Evolutionary conservation across 2,797 vertebrate species (phyloP), one percentile per base, ranked within the genome.

Genomic region (Pantherophis alleghaniensis): DNA sequence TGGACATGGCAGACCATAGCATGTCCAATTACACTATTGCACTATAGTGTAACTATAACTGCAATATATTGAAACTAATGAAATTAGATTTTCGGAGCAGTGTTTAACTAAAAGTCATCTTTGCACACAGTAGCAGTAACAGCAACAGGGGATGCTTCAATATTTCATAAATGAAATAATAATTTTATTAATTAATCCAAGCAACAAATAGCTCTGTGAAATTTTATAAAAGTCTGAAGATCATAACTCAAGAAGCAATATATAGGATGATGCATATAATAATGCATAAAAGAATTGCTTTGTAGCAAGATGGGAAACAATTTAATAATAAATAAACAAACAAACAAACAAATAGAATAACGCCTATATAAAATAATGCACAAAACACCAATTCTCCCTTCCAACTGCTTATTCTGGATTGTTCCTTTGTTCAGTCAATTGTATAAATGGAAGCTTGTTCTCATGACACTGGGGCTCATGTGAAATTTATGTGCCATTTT

Each of bases 231-330:
- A 37, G 32, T 74, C 69, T 74, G 69, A 74, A 32, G 32, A n/a
- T 86, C 26, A 87, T 95, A 94, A 94, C 95, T 94, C 93, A 95
- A 94, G 94, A 96, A 95, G 88, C 61, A 94, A 92, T 93, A 91
- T 95, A 95, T 89, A 51, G 69, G 7, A 18, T 37, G 37, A 3
- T 37, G 69, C 2, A 42, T 47, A 83, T 5, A 83, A 47, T 83
- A 24, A 83, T 24, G 12, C 24, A 83, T 83, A 47, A 37, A 37
- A 74, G 32, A 32, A 32, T 32, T 69, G 66, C 14, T n/a, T 69
- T 69, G n/a, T 32, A 16, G 16, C 16, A 74, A 18, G 0, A 37
- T 74, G 16, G 16, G 32, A 74, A 74, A 53, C 10, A 53, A 53
- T 53, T 53, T 53, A 53, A 53, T 53, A 53, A 53, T 10, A 53